Conservation (phyloP, 37 sponge, comb jelly and placozoan genomes). For the Oscarella lobularis region DNA sequence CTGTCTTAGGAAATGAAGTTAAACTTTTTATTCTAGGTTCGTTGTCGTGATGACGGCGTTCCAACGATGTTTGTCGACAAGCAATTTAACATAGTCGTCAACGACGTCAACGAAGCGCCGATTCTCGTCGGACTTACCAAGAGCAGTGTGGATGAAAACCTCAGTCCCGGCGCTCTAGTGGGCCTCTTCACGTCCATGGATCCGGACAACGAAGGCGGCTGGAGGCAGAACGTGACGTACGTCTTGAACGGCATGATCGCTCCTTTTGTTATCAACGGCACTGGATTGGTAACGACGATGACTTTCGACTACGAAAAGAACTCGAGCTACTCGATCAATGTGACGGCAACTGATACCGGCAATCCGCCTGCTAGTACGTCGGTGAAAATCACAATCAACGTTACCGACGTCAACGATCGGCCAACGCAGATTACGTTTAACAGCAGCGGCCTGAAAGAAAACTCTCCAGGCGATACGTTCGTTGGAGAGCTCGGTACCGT, state of each 20-base stretch:
- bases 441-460: constrained; percentile 3
- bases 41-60: neutral
- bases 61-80: neutral
- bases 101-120: neutral
- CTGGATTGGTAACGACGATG: neutral
- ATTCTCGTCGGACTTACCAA: neutral
- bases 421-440: neutral
- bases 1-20: no score
- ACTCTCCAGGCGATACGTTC: constrained; percentile 4
- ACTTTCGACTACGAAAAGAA: neutral
- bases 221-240: neutral
- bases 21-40: no score
- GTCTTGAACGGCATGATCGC: neutral
- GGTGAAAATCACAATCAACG: neutral
- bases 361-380: neutral
- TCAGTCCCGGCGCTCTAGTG: neutral
- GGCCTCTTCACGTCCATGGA: neutral
- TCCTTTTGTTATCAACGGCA: neutral
- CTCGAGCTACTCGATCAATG: neutral
- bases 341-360: neutral
- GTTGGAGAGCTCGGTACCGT: neutral
- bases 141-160: neutral
- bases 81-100: neutral
- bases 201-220: constrained; percentile 4
- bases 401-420: neutral